phyloP scores from a whole-genome alignment of 2,797 vertebrate genomes.

The Eurystomus glaucurus region DNA sequence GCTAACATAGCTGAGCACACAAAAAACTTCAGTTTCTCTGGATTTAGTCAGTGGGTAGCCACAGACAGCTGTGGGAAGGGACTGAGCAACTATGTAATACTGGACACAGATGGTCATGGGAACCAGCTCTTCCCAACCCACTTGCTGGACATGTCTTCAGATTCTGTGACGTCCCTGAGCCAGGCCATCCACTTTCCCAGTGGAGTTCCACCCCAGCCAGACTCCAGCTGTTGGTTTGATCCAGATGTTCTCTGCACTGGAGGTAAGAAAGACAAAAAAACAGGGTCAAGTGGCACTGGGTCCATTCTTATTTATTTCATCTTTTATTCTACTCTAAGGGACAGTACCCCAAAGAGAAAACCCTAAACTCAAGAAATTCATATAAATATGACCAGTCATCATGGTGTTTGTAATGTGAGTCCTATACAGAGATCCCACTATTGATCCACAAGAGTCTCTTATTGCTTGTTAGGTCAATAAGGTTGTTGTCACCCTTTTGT shows the following conservation, averaged over 20 bases:
- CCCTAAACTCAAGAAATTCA: neutral
- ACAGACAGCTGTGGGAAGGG: constrained; percentile 85
- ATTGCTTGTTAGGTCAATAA: neutral
- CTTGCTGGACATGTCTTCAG: constrained; percentile 82
- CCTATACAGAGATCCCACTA: neutral
- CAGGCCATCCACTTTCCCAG: constrained; percentile 88
- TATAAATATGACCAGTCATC: neutral
- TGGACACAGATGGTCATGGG: constrained; percentile 88
- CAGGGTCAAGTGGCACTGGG: neutral
- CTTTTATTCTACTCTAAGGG: neutral
- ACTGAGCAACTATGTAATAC: constrained; percentile 87
- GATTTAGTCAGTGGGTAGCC: constrained; percentile 90
- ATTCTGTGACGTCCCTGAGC: constrained; percentile 82
- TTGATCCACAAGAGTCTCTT: neutral
- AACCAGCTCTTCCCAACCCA: constrained; percentile 87
- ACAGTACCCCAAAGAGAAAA: neutral
- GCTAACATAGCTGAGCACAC: constrained; percentile 86
- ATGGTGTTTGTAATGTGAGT: neutral
- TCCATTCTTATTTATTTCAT: neutral
- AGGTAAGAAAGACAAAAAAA: constrained; percentile 80
- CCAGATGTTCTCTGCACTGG: constrained; percentile 85
- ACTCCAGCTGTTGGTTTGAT: constrained; percentile 93
- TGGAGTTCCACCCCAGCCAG: constrained; percentile 84
- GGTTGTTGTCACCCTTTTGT: neutral
- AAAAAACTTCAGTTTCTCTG: constrained; percentile 88